Base-by-base conservation (phyloP, 2,113 vertebrate species). In the Xiphophorus couchianus region DNA sequence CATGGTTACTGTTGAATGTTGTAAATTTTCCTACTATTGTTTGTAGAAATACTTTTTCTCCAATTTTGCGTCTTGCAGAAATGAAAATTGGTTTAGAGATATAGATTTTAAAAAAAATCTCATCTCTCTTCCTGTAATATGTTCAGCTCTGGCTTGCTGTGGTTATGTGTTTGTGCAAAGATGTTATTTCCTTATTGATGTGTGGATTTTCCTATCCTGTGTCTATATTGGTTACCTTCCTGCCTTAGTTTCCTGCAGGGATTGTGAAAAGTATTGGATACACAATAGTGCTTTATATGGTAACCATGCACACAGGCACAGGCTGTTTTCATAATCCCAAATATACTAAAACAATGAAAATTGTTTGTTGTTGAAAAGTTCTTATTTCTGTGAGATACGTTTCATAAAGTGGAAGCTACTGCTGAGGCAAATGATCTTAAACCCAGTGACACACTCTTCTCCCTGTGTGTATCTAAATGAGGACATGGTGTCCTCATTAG, bases 401-500 rank as follows among this genome's bases (percentile, higher is more conserved):
- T 78, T 72, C 8, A 71, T 66, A 30, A n/a, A 76, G 65, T 51
- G 48, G 27, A 78, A 67, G 69, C 61, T 74, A 37, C 67, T 29
- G 37, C 31, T 42, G 77, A 75, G 17, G 6, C 17, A 82, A 83
- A 85, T 77, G 74, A 76, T 54, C 71, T 54, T 48, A 62, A 71
- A 78, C 74, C 61, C 12, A 35, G 66, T 78, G 73, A 67, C 42
- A 22, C 69, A 77, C 69, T 78, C 74, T 71, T 63, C 27, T 73
- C 63, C 76, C 27, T 65, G 13, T 67, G 31, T 74, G 73, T 74
- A 65, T 63, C 48, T 63, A 66, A 73, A 75, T 76, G 73, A 62
- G 73, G 81, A 78, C 71, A 81, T 66, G 79, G 81, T 37, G 77
- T 77, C 44, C 84, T 91, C 84, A 86, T 91, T 89, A 87, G 76